phyloP scores from a whole-genome alignment of 2,113 vertebrate genomes.

The Scomber japonicus region DNA sequence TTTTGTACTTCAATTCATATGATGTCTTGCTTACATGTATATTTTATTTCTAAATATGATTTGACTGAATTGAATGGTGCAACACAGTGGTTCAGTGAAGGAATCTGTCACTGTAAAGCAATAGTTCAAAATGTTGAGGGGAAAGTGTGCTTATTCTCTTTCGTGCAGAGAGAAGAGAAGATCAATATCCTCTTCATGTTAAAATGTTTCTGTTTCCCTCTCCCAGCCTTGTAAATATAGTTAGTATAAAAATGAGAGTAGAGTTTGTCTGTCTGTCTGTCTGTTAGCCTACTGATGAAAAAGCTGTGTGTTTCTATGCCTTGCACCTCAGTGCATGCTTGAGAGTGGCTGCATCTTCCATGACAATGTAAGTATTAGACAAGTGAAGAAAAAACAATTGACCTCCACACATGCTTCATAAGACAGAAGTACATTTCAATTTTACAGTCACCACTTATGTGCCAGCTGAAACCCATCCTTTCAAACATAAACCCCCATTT shows the following conservation, averaged over 20 bases:
- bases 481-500: neutral
- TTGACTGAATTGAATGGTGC: neutral
- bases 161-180: too few relatives aligned
- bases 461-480: constrained; percentile 19
- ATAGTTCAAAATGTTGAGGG: neutral
- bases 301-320: too few relatives aligned
- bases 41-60: neutral
- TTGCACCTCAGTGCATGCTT: too few relatives aligned
- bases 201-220: too few relatives aligned
- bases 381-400: neutral
- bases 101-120: neutral
- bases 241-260: too few relatives aligned
- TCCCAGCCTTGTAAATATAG: too few relatives aligned
- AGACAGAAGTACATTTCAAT: constrained; percentile 9
- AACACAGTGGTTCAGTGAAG: neutral
- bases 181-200: too few relatives aligned
- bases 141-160: neutral
- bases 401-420: constrained; percentile 3
- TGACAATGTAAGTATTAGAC: neutral
- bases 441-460: constrained; percentile 20
- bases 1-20: neutral
- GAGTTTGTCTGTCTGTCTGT: too few relatives aligned
- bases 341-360: too few relatives aligned
- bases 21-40: neutral
- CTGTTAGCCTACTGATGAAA: too few relatives aligned